Conservation (phyloP, 1,140 invertebrate genomes). For the Semibalanus balanoides region DNA sequence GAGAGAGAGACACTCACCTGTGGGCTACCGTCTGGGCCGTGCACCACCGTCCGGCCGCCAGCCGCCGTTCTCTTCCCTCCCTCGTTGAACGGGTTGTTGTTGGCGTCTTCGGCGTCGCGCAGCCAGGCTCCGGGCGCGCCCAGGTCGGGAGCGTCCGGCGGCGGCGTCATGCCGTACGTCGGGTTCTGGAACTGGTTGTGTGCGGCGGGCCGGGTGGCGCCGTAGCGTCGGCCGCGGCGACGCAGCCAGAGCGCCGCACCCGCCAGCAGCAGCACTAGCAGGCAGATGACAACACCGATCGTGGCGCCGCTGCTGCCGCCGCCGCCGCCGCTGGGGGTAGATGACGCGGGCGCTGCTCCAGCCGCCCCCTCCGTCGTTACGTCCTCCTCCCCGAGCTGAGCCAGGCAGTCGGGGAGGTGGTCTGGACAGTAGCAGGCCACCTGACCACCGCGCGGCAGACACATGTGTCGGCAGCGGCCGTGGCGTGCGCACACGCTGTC, state of each 20-base stretch:
- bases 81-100: neutral
- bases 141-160: neutral
- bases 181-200: conserved; percentile 1
- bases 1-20: neutral
- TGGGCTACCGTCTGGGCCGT: neutral
- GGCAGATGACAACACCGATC: neutral
- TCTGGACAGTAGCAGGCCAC: neutral
- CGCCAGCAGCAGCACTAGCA: neutral
- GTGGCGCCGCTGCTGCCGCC: neutral
- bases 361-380: neutral
- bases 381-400: neutral
- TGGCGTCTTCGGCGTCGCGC: neutral
- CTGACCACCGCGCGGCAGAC: neutral
- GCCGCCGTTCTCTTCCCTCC: neutral
- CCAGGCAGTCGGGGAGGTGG: neutral
- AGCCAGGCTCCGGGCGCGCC: neutral
- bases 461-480: neutral
- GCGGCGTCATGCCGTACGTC: neutral
- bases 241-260: neutral
- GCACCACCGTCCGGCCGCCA: too few relatives aligned
- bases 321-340: neutral
- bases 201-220: neutral
- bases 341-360: neutral
- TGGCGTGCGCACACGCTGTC: neutral
- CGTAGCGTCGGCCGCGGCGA: neutral